A percentile compares a stretch with the other conserved stretches of the same genome.
These are phyloP conservation scores for Takifugu bimaculatus DNA, from an alignment of 2,113 vertebrate genomes.

Conservation along the genomic window DNA sequence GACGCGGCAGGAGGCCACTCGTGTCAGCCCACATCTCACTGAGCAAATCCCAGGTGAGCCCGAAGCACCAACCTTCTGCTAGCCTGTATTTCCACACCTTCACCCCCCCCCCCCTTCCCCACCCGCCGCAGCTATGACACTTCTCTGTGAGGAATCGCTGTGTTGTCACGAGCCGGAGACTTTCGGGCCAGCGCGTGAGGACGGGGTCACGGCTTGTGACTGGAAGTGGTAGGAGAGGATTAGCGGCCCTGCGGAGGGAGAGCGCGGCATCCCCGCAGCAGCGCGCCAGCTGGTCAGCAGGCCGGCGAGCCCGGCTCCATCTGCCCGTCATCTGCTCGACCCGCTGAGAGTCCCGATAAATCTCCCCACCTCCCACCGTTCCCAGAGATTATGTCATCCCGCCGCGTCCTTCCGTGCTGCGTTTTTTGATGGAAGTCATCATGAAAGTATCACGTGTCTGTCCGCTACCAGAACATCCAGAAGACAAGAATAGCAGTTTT, in stretches of 20 bases:
- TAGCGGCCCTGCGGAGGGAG: slow-evolving; percentile 50
- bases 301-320: slow-evolving; percentile 50
- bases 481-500: too few relatives aligned
- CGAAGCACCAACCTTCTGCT: slow-evolving; percentile 59
- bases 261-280: slow-evolving; percentile 40
- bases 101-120: slow-evolving; percentile 1
- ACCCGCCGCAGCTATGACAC: slow-evolving; percentile 6
- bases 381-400: slow-evolving; percentile 39
- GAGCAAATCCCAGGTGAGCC: slow-evolving; percentile 51
- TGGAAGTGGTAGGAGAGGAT: slow-evolving; percentile 56
- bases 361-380: slow-evolving; percentile 27
- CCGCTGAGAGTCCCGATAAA: slow-evolving; percentile 41
- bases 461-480: too few relatives aligned
- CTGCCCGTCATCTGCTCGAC: slow-evolving; percentile 61
- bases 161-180: slow-evolving; percentile 38
- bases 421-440: too few relatives aligned
- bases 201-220: slow-evolving; percentile 45
- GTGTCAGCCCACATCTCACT: slow-evolving; percentile 48
- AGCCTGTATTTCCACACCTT: slow-evolving; percentile 20
- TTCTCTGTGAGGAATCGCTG: slow-evolving; percentile 18
- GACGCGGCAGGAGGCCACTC: slow-evolving; percentile 36
- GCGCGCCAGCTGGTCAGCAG: slow-evolving; percentile 61
- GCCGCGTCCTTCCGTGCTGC: not conserved
- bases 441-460: too few relatives aligned
- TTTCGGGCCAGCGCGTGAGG: slow-evolving; percentile 29